Percentiles rank a stretch among this genome's conserved stretches.
These are phyloP conservation scores for Amblyteles armatorius DNA, from an alignment of 2,888 invertebrate species.

Conservation along the genomic window DNA sequence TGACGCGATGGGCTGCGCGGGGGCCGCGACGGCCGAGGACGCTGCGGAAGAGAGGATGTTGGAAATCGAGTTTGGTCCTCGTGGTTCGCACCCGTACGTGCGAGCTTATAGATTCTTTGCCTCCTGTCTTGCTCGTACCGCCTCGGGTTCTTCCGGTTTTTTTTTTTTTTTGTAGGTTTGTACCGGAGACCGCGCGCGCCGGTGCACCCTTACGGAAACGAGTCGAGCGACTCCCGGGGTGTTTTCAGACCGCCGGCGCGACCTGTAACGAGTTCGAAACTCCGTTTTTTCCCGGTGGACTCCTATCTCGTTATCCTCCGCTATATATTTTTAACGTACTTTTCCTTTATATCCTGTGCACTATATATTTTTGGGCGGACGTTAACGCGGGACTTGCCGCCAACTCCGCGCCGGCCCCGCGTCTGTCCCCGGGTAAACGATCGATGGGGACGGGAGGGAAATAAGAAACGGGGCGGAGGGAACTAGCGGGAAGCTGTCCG, in stretches of 20 bases:
- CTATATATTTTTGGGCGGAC: conserved; percentile 29
- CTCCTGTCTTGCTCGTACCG: not conserved
- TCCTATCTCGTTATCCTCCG: conserved; percentile 71
- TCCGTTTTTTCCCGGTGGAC: conserved; percentile 69
- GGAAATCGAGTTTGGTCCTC: conserved; percentile 63
- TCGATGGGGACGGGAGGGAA: conserved; percentile 51
- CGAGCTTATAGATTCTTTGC: conserved; percentile 52
- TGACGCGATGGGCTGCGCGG: conserved; percentile 24
- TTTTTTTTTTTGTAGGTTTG: not conserved
- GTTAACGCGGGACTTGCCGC: conserved; percentile 1
- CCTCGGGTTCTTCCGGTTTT: not conserved
- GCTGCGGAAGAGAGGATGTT: conserved; percentile 54
- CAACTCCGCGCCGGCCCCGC: not conserved
- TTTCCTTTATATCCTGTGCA: conserved; percentile 33
- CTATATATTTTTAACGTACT: conserved; percentile 65
- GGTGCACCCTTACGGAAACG: conserved; percentile 1
- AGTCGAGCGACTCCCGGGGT: not conserved
- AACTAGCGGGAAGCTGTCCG: conserved; percentile 26
- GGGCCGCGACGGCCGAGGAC: not conserved
- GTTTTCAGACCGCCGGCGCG: conserved; percentile 15
- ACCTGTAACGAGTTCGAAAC: conserved; percentile 71
- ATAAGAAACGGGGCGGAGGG: conserved; percentile 27
- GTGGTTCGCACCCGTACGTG: conserved; percentile 34
- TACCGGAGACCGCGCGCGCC: no score
- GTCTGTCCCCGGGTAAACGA: conserved; percentile 37